Base-by-base conservation (phyloP, 2,113 vertebrate species). In the Pygoscelis adeliae region DNA sequence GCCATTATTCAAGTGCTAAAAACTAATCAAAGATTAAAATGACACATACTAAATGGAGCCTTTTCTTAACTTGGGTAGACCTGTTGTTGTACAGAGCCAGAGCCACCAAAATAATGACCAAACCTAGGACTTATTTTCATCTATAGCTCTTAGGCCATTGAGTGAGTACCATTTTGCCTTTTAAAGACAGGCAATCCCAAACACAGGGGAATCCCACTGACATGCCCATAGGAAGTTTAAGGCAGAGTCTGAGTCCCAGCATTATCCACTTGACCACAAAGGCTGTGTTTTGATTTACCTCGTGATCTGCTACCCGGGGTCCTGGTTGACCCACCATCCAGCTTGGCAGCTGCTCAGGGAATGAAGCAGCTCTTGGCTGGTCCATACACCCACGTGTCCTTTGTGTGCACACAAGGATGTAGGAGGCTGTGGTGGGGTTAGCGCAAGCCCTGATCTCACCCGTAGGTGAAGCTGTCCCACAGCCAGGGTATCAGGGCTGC, bases 11-110 rank as follows among this genome's bases (percentile, higher is more conserved):
- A 80, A 72, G 85, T 34, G 26, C 26, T 77, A 42, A 84, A 85
- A 90, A 62, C 10, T 36, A 71, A 90, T 58, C 30, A 85, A 88
- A 92, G 52, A 89, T 95, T 94, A 92, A 94, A 94, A 91, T 62
- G 23, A 19, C 56, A 47, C 1, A 1, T 40, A n/a, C 50, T 88
- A 79, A 91, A 74, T 14, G 6, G 47, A 83, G 21, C 53, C 25
- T n/a, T 86, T 83, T 92, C 50, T 91, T 91, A 76, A 59, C 13
- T 78, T 58, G 50, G 23, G 7, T 81, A 50, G 47, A 66, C 6
- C 8, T 92, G 30, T n/a, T 67, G 58, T 50, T 59, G 23, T 52
- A 62, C 22, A 76, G 50, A 82, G n/a, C 3, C 36, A 89, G 23
- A 92, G 29, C 4, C 62, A 89, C 9, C 50, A 93, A 47, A 87